Evolutionary conservation across 2,113 vertebrate species (phyloP).

Genomic region (Mormyrus lacerda): DNA sequence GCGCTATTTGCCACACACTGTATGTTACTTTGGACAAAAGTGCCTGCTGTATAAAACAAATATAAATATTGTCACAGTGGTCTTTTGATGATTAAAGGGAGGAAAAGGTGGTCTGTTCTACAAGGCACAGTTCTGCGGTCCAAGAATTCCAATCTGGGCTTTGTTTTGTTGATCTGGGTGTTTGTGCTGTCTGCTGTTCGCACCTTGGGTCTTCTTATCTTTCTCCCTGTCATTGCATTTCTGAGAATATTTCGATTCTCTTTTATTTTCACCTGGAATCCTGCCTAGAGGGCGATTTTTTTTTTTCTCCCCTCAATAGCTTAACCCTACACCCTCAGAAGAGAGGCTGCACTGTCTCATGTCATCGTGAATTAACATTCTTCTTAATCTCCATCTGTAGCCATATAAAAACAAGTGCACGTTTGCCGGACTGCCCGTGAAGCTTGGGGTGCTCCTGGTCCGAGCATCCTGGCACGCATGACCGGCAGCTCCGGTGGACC

Average conservation of each 20-base stretch:
- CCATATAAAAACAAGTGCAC: constrained; percentile 27
- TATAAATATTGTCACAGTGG: not conserved
- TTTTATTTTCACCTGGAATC: not conserved
- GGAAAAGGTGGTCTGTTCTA: not conserved
- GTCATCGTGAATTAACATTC: not conserved
- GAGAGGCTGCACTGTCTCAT: not conserved
- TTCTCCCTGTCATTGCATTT: not conserved
- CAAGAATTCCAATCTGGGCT: not conserved
- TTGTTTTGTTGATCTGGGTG: not conserved
- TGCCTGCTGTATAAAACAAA: not conserved
- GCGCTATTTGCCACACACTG: not conserved
- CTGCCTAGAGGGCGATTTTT: not conserved
- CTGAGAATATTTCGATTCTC: not conserved
- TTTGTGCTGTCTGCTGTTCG: not conserved
- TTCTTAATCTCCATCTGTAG: not conserved
- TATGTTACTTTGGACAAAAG: not conserved
- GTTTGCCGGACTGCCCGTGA: constrained; percentile 47
- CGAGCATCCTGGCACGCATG: constrained; percentile 63
- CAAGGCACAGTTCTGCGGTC: not conserved
- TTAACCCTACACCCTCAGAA: not conserved
- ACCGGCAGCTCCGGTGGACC: constrained; percentile 44
- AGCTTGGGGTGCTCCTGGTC: constrained; percentile 44
- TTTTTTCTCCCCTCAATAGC: not conserved
- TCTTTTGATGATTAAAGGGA: not conserved
- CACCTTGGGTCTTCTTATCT: not conserved